These are phyloP conservation scores for Samia ricini DNA, from an alignment of 1,140 invertebrate species.

Conservation along the genomic window DNA sequence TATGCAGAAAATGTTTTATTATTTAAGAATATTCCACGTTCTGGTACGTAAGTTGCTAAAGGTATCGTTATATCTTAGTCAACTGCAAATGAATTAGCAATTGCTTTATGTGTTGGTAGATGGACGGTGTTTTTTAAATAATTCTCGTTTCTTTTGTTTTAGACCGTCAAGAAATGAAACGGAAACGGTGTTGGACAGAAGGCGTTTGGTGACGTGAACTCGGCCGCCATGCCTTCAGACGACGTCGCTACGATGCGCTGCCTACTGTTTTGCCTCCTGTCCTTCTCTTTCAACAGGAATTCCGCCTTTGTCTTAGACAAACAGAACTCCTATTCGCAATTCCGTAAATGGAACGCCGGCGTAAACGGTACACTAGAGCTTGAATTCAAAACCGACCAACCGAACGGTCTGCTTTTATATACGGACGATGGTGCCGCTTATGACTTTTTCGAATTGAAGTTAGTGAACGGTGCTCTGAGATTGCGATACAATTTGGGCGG, in stretches of 20 bases:
- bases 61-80: too few relatives aligned
- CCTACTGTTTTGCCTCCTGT: constrained; percentile 63
- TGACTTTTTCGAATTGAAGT: constrained; percentile 96
- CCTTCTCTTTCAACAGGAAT: constrained; percentile 57
- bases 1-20: too few relatives aligned
- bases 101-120: too few relatives aligned
- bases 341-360: constrained; percentile 92
- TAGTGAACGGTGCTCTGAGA: constrained; percentile 93
- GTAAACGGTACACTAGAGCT: constrained; percentile 92
- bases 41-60: too few relatives aligned
- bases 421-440: constrained; percentile 96
- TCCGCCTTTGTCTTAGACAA: constrained; percentile 88
- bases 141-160: constrained; percentile 42
- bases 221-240: constrained; percentile 42
- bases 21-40: too few relatives aligned
- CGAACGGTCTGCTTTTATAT: constrained; percentile 93
- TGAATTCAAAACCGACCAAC: constrained; percentile 94
- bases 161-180: constrained; percentile 68
- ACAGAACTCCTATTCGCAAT: constrained; percentile 92
- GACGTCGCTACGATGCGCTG: constrained; percentile 58
- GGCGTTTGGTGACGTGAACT: constrained; percentile 52
- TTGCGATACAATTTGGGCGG: constrained; percentile 92
- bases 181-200: constrained; percentile 45
- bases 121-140: not conserved
- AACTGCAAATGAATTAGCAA: too few relatives aligned